phyloP scores from a whole-genome alignment of 2,113 vertebrate genomes.

The Ailurus styani region DNA sequence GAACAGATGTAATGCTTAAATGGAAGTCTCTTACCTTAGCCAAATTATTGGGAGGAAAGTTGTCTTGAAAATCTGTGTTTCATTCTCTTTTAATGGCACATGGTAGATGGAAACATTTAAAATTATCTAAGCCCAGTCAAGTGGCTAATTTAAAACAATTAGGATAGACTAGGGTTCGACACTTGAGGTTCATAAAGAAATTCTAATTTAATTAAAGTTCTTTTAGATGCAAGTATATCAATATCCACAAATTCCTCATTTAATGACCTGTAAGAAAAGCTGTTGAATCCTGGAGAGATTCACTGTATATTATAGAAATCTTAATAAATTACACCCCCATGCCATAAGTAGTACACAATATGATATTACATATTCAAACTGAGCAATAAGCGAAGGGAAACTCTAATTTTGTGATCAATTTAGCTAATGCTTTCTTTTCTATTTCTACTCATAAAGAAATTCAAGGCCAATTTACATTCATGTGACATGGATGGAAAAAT shows the following conservation, averaged over 20 bases:
- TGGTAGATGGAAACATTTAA: not conserved
- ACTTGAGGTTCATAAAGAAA: slow-evolving; percentile 7
- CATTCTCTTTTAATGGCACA: not conserved
- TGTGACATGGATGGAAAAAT: not conserved
- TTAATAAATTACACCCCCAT: slow-evolving; percentile 8
- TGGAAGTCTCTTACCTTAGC: not conserved
- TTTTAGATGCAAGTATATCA: not conserved
- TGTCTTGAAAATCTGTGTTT: not conserved
- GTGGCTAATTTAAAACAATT: slow-evolving; percentile 54
- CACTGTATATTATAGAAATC: not conserved
- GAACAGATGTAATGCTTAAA: not conserved
- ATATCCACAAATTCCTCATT: not conserved
- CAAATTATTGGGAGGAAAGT: not conserved
- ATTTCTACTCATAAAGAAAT: not conserved
- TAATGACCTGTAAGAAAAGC: slow-evolving; percentile 15
- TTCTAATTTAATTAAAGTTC: slow-evolving; percentile 32
- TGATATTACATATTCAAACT: not conserved
- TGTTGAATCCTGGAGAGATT: slow-evolving; percentile 15
- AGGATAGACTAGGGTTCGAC: not conserved
- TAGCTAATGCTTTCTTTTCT: not conserved
- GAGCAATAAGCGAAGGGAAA: not conserved
- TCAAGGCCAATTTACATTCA: not conserved
- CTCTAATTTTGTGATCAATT: not conserved
- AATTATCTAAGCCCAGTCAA: slow-evolving; percentile 16
- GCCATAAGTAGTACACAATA: not conserved